These are phyloP conservation scores for Eledona agricola DNA, from an alignment of 2,888 invertebrate species.

Conservation along the genomic window DNA sequence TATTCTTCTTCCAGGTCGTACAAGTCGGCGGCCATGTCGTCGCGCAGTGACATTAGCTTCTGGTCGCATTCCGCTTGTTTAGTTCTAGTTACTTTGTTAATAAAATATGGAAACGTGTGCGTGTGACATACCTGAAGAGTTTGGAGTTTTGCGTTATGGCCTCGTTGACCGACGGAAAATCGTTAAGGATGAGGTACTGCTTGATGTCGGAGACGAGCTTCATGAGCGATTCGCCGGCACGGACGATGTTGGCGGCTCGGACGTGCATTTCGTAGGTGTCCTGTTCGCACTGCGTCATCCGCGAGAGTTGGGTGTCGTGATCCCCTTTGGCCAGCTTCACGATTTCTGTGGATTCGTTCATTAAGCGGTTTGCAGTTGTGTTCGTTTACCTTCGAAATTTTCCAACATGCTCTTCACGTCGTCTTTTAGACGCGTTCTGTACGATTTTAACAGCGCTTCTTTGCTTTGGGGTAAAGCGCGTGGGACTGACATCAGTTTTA, in stretches of 20 bases:
- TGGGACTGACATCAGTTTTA: constrained; percentile 60
- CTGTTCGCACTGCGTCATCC: constrained; percentile 93
- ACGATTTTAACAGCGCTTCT: constrained; percentile 93
- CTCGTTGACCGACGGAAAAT: constrained; percentile 97
- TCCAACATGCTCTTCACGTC: constrained; percentile 98
- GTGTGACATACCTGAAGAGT: constrained; percentile 69
- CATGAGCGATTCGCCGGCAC: constrained; percentile 96
- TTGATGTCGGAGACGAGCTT: constrained; percentile 97
- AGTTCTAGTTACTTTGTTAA: constrained; percentile 65
- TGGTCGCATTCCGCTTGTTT: constrained; percentile 94
- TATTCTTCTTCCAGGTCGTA: constrained; percentile 94
- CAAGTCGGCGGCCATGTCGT: constrained; percentile 94
- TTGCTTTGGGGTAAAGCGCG: constrained; percentile 88
- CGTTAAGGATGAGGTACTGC: constrained; percentile 96
- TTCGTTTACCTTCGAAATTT: constrained; percentile 86
- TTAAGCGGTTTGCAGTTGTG: not conserved
- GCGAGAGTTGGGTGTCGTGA: constrained; percentile 87
- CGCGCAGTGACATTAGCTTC: constrained; percentile 88
- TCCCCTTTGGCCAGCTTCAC: constrained; percentile 89
- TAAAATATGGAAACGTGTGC: constrained; percentile 10
- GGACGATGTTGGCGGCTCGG: constrained; percentile 92
- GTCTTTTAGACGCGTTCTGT: constrained; percentile 92
- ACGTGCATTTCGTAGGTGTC: constrained; percentile 98
- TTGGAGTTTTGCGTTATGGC: constrained; percentile 94
- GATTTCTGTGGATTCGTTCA: constrained; percentile 70